Conservation (phyloP, 2,888 invertebrate species). For the Hybos culiciformis region DNA sequence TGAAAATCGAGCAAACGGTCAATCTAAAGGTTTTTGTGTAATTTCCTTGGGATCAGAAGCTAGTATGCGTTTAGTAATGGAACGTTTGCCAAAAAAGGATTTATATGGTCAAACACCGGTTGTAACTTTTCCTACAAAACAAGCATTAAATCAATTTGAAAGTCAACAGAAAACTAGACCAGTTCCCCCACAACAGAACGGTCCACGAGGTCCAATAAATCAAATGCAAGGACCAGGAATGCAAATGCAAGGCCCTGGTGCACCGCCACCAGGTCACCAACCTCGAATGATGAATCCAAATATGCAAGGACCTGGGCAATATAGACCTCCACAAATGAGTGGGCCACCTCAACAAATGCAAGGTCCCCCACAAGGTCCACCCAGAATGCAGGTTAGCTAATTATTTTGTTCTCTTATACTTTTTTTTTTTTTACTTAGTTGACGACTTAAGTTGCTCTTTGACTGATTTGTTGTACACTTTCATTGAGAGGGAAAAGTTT, state of each 20-base stretch:
- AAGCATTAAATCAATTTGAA: constrained; percentile 73
- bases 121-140: constrained; percentile 91
- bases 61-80: constrained; percentile 79
- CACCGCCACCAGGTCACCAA: constrained; percentile 37
- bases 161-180: constrained; percentile 84
- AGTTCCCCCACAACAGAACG: constrained; percentile 52
- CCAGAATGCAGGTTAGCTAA: constrained; percentile 43
- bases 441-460: too few relatives aligned
- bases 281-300: constrained; percentile 46
- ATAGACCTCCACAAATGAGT: constrained; percentile 43
- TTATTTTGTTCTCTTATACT: not conserved
- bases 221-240: constrained; percentile 35
- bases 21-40: constrained; percentile 96
- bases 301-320: constrained; percentile 37
- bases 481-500: too few relatives aligned
- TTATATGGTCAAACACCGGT: constrained; percentile 91
- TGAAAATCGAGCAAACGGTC: constrained; percentile 97
- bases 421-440: not conserved
- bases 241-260: constrained; percentile 38
- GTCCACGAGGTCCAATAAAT: constrained; percentile 38
- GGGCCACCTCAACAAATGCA: constrained; percentile 40
- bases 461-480: too few relatives aligned
- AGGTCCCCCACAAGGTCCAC: constrained; percentile 46
- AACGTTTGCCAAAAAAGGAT: constrained; percentile 87
- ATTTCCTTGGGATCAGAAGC: constrained; percentile 86